phyloP scores from a whole-genome alignment of 2,797 vertebrate species.

The Phrynocephalus forsythii region DNA sequence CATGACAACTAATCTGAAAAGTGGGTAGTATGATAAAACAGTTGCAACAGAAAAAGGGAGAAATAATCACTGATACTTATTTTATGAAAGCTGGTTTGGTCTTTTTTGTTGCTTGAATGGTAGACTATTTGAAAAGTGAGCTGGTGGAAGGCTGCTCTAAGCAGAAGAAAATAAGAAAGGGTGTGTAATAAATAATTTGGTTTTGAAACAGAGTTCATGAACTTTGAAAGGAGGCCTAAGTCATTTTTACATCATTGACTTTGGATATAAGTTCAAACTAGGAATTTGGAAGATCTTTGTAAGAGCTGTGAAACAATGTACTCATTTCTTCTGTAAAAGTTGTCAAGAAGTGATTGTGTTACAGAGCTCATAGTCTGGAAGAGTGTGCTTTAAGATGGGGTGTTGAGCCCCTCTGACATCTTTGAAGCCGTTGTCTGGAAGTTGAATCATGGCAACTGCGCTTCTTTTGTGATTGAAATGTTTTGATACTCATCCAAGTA shows the following conservation, averaged over 20 bases:
- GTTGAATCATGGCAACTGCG: too few relatives aligned
- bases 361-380: too few relatives aligned
- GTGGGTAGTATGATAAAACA: background rate
- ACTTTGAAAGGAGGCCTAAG: background rate
- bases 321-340: background rate
- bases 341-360: background rate
- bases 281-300: background rate
- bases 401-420: too few relatives aligned
- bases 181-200: background rate
- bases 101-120: background rate
- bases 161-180: background rate
- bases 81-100: background rate
- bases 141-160: background rate
- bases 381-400: too few relatives aligned
- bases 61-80: background rate
- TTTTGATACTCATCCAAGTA: too few relatives aligned
- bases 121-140: background rate
- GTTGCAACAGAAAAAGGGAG: background rate
- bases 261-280: background rate
- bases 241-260: background rate
- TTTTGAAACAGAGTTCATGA: background rate
- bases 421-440: too few relatives aligned
- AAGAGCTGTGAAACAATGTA: background rate
- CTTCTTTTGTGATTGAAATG: too few relatives aligned
- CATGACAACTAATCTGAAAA: background rate